Evolutionary conservation across 1,140 invertebrate species (phyloP).

Genomic region (Brachystomella parvula): DNA sequence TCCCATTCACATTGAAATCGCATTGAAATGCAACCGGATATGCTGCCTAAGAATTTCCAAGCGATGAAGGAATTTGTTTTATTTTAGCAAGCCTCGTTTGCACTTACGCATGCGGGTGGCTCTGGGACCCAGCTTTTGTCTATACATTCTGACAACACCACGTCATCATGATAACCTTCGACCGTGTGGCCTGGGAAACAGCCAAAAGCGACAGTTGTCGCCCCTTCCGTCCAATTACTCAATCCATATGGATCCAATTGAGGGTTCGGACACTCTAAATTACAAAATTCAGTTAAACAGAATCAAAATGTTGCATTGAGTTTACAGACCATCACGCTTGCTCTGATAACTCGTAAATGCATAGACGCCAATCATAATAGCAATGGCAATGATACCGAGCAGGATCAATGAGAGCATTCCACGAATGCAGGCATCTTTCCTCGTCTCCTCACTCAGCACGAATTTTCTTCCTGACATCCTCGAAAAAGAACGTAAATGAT

Average conservation of each 20-base stretch:
- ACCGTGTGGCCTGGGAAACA: slow-evolving; percentile 31
- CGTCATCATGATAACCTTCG: slow-evolving; percentile 11
- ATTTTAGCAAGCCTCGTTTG: not conserved
- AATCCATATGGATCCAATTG: slow-evolving; percentile 25
- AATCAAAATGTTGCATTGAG: not conserved
- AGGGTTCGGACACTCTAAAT: slow-evolving; percentile 25
- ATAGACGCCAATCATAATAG: not conserved
- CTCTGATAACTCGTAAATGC: too few relatives aligned
- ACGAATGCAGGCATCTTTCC: not conserved
- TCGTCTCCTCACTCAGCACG: not conserved
- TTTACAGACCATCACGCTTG: too few relatives aligned
- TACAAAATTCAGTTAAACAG: too few relatives aligned
- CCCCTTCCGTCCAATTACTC: slow-evolving; percentile 22
- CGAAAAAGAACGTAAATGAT: too few relatives aligned
- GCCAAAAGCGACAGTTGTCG: slow-evolving; percentile 19
- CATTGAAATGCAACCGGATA: slow-evolving; percentile 29
- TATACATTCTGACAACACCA: slow-evolving; percentile 23
- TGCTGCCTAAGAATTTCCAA: not conserved
- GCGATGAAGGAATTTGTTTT: not conserved
- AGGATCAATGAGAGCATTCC: not conserved
- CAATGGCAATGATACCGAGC: not conserved
- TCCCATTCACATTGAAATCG: slow-evolving; percentile 17
- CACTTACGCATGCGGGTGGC: slow-evolving; percentile 34
- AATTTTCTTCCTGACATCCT: too few relatives aligned
- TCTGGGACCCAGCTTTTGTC: slow-evolving; percentile 22